Evolutionary conservation across 2,797 vertebrate genomes (phyloP).

Genomic region (Emys orbicularis): DNA sequence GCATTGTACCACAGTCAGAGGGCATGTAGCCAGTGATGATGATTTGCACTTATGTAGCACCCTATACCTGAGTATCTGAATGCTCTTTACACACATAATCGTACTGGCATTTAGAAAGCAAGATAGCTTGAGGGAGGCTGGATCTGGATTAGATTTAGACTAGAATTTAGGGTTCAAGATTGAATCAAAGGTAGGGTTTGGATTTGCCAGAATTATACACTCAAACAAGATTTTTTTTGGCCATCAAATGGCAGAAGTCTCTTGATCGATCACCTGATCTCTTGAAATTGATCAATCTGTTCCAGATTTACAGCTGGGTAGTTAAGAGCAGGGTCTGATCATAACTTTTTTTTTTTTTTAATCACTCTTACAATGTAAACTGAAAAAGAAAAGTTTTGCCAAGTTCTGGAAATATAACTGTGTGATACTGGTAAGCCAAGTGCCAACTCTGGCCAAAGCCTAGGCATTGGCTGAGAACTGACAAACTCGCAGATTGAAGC

Average conservation of each 20-base stretch:
- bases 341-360: neutral
- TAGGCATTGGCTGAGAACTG: neutral
- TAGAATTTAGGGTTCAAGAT: neutral
- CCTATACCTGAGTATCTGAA: neutral
- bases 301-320: neutral
- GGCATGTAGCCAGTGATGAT: neutral
- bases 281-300: neutral
- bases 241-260: neutral
- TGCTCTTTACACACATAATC: neutral
- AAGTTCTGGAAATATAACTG: neutral
- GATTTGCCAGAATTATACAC: neutral
- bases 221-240: neutral
- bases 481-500: neutral
- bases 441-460: neutral
- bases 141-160: neutral
- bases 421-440: neutral
- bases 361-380: neutral
- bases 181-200: neutral
- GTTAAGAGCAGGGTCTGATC: neutral
- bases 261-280: neutral
- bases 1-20: fast-evolving
- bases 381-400: neutral
- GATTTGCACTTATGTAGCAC: neutral
- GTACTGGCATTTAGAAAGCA: neutral
- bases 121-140: neutral